Base-by-base conservation (phyloP, 1,140 invertebrate genomes). In the Physella acuta region DNA sequence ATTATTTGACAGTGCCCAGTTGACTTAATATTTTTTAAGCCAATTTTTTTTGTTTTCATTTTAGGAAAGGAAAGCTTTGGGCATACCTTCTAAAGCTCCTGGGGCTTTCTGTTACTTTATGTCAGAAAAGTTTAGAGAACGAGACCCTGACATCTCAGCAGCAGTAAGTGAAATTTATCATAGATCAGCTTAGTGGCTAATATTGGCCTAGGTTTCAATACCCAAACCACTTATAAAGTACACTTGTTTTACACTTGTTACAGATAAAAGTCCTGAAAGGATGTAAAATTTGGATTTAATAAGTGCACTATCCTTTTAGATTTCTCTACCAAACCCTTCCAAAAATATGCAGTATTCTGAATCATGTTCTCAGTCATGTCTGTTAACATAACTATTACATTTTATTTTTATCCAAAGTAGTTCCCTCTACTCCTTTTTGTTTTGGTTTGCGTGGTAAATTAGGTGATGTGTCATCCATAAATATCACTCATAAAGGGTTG, bases 111-210 rank as follows among this genome's bases (percentile, higher is more conserved):
- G 62, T 28, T n/a, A 31, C 3, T 64, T 52, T 52, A 8, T 64
- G n/a, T 52, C 39, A 31, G 62, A 64, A 24, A 64, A 52, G 16
- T 64, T 64, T 64, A 1, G 24, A 17, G 30, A 64, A 1, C 62
- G 49, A 24, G 8, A 4, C 4, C 30, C 16, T 5, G 36, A 62
- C 5, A 14, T 1, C 60, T 26, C 28, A 34, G 5, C 3, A 37
- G 53, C 33, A 36, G 30, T 58, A 58, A 33, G 56, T 58, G 36
- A 17, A 33, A 8, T 26, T 30, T 56, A 8, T 26, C 53, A 56
- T 20, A 30, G 4, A 3, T 3, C 33, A 30, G 53, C 33, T 8
- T 44, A n/a, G n/a, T n/a, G n/a, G n/a, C n/a, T n/a, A n/a, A n/a
- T n/a, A n/a, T n/a, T n/a, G n/a, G n/a, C n/a, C n/a, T n/a, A n/a